Evolutionary conservation across 2,113 vertebrate species (phyloP).

Genomic region (Phrynocephalus versicolor): DNA sequence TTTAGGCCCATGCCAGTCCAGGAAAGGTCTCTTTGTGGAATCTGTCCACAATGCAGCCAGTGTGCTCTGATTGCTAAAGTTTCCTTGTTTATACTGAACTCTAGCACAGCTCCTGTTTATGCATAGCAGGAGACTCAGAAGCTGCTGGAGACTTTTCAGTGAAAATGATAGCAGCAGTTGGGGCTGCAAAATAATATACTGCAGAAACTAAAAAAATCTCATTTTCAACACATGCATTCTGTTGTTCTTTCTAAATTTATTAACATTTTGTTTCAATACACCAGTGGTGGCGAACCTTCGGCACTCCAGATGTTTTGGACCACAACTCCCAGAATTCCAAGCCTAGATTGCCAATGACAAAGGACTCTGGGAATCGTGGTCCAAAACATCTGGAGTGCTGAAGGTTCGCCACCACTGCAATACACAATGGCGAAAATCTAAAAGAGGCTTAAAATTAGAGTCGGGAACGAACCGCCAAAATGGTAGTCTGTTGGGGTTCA

Average conservation of each 20-base stretch:
- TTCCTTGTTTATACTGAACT: constrained; percentile 53
- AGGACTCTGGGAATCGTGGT: too few species aligned
- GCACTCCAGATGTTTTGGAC: too few species aligned
- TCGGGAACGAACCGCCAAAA: too few species aligned
- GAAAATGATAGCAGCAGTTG: constrained; percentile 45
- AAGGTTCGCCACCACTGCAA: too few species aligned
- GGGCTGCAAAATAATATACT: constrained; percentile 39
- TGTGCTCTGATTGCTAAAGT: constrained; percentile 49
- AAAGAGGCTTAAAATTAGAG: background rate
- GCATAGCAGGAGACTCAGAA: constrained; percentile 27
- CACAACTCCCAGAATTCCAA: too few species aligned
- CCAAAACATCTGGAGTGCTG: too few species aligned
- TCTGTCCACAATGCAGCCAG: constrained; percentile 31
- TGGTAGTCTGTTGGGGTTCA: too few species aligned
- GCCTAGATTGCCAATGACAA: too few species aligned
- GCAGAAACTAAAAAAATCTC: constrained; percentile 40
- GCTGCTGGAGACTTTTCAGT: constrained; percentile 35
- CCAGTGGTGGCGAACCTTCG: too few species aligned
- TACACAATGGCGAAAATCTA: background rate
- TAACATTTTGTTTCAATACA: constrained; percentile 10
- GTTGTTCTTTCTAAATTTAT: constrained; percentile 8
- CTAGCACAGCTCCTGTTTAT: constrained; percentile 42
- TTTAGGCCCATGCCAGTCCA: constrained; percentile 36
- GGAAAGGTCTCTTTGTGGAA: constrained; percentile 45
- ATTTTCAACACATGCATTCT: constrained; percentile 32